Evolutionary conservation across 2,888 invertebrate species (phyloP).

Genomic region (Baronia brevicornis): DNA sequence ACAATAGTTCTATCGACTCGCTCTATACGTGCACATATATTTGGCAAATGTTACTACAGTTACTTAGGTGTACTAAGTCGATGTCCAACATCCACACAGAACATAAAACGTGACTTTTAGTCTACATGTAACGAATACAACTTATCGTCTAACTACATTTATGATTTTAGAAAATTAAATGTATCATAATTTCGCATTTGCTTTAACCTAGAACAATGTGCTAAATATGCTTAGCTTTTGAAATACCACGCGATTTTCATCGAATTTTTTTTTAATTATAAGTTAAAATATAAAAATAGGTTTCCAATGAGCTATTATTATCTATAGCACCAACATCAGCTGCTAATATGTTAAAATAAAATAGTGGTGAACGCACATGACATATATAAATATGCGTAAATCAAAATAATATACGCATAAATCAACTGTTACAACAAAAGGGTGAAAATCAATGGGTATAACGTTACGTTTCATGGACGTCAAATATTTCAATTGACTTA

Average conservation of each 20-base stretch:
- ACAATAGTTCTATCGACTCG: too few relatives aligned
- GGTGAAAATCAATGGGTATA: constrained; percentile 18
- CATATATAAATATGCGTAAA: constrained; percentile 3
- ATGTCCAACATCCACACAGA: constrained; percentile 47
- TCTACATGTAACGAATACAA: constrained; percentile 38
- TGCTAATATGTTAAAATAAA: constrained; percentile 45
- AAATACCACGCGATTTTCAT: constrained; percentile 20
- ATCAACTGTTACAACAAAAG: constrained; percentile 19
- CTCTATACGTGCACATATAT: constrained; percentile 53
- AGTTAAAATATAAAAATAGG: constrained; percentile 11
- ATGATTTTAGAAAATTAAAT: constrained; percentile 29
- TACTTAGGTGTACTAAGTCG: constrained; percentile 29
- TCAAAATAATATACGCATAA: background rate
- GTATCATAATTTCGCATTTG: constrained; percentile 26
- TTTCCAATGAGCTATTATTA: constrained; percentile 33
- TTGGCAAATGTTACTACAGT: constrained; percentile 61
- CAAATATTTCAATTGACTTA: constrained; percentile 67
- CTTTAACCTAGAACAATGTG: constrained; percentile 11
- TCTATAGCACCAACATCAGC: constrained; percentile 71
- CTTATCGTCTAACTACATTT: constrained; percentile 48
- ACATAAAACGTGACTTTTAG: constrained; percentile 51
- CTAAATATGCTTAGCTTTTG: constrained; percentile 25
- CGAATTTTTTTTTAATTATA: background rate
- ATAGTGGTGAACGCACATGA: constrained; percentile 19
- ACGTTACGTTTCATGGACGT: constrained; percentile 47